phyloP scores from a whole-genome alignment of 2,888 invertebrate species.

The Agrilus biguttatus region DNA sequence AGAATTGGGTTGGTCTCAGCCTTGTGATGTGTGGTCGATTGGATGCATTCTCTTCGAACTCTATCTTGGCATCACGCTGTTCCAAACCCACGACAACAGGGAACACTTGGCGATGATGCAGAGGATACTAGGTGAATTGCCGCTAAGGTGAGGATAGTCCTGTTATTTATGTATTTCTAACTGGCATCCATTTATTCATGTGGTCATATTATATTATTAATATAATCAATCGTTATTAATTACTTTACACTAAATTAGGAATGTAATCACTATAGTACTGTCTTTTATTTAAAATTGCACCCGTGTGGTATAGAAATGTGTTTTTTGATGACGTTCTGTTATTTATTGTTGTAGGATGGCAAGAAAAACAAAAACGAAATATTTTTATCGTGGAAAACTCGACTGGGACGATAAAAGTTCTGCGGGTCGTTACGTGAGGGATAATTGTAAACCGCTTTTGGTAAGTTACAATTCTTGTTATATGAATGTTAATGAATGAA shows the following conservation, averaged over 20 bases:
- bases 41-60: conserved; percentile 99
- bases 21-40: conserved; percentile 99
- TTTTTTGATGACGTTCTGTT: no score
- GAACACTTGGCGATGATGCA: conserved; percentile 99
- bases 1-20: conserved; percentile 98
- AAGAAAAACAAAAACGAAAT: conserved; percentile 87
- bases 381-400: conserved; percentile 93
- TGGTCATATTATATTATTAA: no score
- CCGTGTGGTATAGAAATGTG: no score
- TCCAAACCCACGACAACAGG: conserved; percentile 99
- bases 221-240: no score
- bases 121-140: conserved; percentile 90
- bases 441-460: conserved; percentile 91
- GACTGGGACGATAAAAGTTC: conserved; percentile 97
- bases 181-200: no score
- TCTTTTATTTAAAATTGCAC: conserved; percentile 3
- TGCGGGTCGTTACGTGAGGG: conserved; percentile 92
- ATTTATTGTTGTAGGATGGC: conserved; percentile 52
- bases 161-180: conserved; percentile 4
- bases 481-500: no score
- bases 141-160: conserved; percentile 59
- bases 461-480: conserved; percentile 40
- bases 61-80: conserved; percentile 93
- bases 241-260: no score
- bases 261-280: no score